Conservation (phyloP, 2,888 invertebrate genomes). For the Lymantria dispar region DNA sequence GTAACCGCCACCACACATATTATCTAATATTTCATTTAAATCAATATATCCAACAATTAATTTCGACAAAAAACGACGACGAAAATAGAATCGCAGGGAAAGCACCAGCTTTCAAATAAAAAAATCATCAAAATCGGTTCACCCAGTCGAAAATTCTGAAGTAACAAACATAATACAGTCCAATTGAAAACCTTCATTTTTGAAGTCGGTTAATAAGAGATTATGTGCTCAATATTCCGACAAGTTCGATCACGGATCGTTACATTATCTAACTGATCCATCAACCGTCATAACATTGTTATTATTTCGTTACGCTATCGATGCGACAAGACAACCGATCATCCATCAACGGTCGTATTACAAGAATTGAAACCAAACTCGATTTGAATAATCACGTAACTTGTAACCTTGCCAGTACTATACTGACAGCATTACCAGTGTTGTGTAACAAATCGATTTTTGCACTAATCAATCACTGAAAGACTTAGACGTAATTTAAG, state of each 20-base stretch:
- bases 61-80: too few species aligned
- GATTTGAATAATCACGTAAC: conserved; percentile 53
- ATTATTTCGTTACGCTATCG: conserved; percentile 37
- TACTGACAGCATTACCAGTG: conserved; percentile 24
- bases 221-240: too few species aligned
- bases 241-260: not conserved
- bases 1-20: too few species aligned
- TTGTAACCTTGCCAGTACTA: conserved; percentile 47
- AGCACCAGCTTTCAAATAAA: too few species aligned
- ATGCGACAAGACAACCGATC: conserved; percentile 37
- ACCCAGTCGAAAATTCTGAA: too few species aligned
- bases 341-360: conserved; percentile 42
- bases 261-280: conserved; percentile 12
- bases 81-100: too few species aligned
- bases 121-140: too few species aligned
- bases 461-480: conserved; percentile 20
- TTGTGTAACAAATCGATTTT: conserved; percentile 36
- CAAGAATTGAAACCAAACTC: conserved; percentile 42
- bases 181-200: too few species aligned
- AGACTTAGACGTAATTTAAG: conserved; percentile 7
- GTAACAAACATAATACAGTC: too few species aligned
- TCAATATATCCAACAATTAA: too few species aligned
- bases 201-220: too few species aligned
- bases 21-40: too few species aligned
- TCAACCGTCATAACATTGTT: conserved; percentile 32